Conservation (phyloP, 1,140 invertebrate genomes). For the Coboldia fuscipes region DNA sequence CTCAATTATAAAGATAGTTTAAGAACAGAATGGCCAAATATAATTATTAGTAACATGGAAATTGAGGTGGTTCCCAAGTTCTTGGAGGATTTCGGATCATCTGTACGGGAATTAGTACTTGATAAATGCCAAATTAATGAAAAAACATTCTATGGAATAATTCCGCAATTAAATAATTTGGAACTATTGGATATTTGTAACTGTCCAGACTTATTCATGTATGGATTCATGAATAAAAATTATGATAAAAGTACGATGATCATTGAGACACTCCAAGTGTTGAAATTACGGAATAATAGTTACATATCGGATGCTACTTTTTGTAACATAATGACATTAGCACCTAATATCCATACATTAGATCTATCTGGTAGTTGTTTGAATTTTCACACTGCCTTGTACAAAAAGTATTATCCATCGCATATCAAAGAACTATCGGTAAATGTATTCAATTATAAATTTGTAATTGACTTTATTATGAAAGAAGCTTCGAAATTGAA, state of each 20-base stretch:
- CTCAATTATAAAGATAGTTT: too few relatives aligned
- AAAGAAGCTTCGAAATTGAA: constrained; percentile 29
- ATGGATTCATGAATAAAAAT: constrained; percentile 37
- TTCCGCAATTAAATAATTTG: constrained; percentile 30
- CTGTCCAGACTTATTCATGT: constrained; percentile 48
- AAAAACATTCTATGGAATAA: constrained; percentile 31
- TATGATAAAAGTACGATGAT: constrained; percentile 26
- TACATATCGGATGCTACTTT: constrained; percentile 49
- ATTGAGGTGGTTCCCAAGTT: constrained; percentile 20
- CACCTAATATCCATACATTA: constrained; percentile 31
- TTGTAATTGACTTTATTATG: constrained; percentile 32
- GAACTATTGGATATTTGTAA: constrained; percentile 31
- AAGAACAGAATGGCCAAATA: too few relatives aligned
- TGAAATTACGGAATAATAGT: constrained; percentile 39
- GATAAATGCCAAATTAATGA: constrained; percentile 36
- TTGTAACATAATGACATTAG: constrained; percentile 35
- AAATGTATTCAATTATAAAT: constrained; percentile 44
- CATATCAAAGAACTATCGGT: constrained; percentile 23
- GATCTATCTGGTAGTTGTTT: constrained; percentile 40
- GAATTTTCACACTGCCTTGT: constrained; percentile 40
- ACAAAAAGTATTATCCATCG: constrained; percentile 38
- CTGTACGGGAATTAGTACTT: constrained; percentile 22
- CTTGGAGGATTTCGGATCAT: constrained; percentile 19
- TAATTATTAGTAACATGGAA: constrained; percentile 34
- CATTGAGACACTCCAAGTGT: constrained; percentile 24